A percentile compares a stretch with the other conserved stretches of the same genome.
phyloP scores from a whole-genome alignment of 2,888 invertebrate species.

The Gasteruption jaculator region DNA sequence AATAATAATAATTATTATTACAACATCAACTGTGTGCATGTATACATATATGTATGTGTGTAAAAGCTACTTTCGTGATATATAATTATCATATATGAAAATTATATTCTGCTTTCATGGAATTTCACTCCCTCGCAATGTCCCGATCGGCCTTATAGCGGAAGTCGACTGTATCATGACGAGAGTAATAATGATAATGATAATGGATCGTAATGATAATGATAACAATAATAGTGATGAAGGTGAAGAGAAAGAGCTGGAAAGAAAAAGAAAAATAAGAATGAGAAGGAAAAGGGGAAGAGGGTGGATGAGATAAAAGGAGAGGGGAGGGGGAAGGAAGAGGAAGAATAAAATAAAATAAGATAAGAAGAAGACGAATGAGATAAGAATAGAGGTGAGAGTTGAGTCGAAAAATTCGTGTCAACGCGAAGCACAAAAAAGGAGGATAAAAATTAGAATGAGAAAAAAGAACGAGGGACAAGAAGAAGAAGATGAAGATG shows the following conservation, averaged over 20 bases:
- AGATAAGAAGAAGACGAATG: constrained; percentile 5
- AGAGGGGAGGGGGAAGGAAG: constrained; percentile 9
- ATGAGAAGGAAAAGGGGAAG: constrained; percentile 6
- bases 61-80: no score
- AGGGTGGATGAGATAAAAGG: constrained; percentile 3
- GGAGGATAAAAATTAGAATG: background rate
- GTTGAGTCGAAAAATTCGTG: constrained; percentile 17
- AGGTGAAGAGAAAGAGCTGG: constrained; percentile 7
- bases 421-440: constrained; percentile 9
- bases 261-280: constrained; percentile 10
- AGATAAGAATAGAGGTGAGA: constrained; percentile 11
- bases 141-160: no score
- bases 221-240: constrained; percentile 15
- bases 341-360: constrained; percentile 5
- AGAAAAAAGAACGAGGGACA: constrained; percentile 10
- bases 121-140: no score
- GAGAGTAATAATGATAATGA: no score
- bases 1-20: no score
- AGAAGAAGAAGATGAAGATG: constrained; percentile 18
- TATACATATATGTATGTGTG: no score
- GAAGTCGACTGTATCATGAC: no score
- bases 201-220: no score
- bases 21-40: no score
- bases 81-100: no score
- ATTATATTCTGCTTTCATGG: no score